Base-by-base conservation (phyloP, 2,888 invertebrate species). In the Dynastes hyllus region DNA sequence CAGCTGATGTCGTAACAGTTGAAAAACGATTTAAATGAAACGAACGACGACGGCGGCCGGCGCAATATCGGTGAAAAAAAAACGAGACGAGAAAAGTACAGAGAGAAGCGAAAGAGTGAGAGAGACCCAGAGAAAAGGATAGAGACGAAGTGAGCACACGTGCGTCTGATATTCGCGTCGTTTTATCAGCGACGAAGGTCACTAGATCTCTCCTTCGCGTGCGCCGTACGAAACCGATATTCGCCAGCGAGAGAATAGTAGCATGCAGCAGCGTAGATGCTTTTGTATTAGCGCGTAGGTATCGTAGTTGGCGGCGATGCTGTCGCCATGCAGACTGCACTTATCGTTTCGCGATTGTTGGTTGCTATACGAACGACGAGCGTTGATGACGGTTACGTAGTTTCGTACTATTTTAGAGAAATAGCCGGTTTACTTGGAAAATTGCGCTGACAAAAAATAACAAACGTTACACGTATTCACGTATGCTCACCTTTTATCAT, bases 321-420 rank as follows among this genome's bases (percentile, higher is more conserved):
- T 22, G 77, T 77, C 77, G 77, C 77, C 77, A 77, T 77, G 67
- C 77, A 66, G 77, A 67, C 77, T 77, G 77, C 32, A 58, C 27
- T 29, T 16, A 75, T 58, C 55, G 55, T 58, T 40, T 69, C 45
- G 45, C 29, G 51, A 69, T 40, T 66, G 37, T 40, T 40, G 22
- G 66, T 40, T n/a, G 29, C 40, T 4, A 27, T 2, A n/a, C 63
- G 63, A 37, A 37, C 32, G 32, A 37, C 32, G 32, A 37, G 4
- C 5, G 11, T 66, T 11, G 37, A 29, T 66, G 32, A 6, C 66
- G 11, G 29, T 32, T 5, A 37, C 32, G 3, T 45, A 45, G 45
- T 45, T 45, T 45, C 8, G 11, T 70, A 50, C 50, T 61, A 5
- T 22, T 61, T 6, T 45, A 11, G 45, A 45, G 45, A 45, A 45